phyloP scores from a whole-genome alignment of 2,797 vertebrate genomes.

The Mergus octosetaceus region DNA sequence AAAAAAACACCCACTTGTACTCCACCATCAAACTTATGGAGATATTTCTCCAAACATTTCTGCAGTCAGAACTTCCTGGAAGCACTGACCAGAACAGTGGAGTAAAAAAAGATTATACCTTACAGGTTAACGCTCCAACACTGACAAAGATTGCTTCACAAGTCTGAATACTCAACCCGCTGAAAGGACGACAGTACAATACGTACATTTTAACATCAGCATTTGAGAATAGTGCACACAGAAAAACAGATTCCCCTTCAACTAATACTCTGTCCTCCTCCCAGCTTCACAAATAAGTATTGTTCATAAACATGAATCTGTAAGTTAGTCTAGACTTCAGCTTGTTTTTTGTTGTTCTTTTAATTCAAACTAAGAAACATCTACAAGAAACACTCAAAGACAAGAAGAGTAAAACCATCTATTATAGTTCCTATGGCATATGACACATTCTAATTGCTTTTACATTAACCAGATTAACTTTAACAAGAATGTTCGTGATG shows the following conservation, averaged over 20 bases:
- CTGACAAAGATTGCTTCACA: background rate
- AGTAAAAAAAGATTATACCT: background rate
- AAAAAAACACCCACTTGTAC: background rate
- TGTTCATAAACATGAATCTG: background rate
- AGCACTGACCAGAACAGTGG: background rate
- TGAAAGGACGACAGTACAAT: background rate
- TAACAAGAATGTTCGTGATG: rapidly evolving
- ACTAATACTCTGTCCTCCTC: background rate
- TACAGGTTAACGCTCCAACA: background rate
- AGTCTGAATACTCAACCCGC: background rate
- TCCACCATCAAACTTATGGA: background rate
- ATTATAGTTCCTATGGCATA: background rate
- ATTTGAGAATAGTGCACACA: background rate
- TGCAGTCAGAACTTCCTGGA: background rate
- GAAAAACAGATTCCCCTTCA: background rate
- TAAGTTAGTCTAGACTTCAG: background rate
- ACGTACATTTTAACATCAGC: background rate
- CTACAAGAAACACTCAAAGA: background rate
- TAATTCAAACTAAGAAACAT: background rate
- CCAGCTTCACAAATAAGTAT: background rate
- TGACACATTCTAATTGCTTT: background rate
- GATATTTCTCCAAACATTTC: background rate
- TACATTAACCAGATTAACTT: background rate
- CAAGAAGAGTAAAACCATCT: background rate
- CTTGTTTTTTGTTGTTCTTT: background rate